phyloP scores from a whole-genome alignment of 2,888 invertebrate genomes.

The Monoplex corrugatus region DNA sequence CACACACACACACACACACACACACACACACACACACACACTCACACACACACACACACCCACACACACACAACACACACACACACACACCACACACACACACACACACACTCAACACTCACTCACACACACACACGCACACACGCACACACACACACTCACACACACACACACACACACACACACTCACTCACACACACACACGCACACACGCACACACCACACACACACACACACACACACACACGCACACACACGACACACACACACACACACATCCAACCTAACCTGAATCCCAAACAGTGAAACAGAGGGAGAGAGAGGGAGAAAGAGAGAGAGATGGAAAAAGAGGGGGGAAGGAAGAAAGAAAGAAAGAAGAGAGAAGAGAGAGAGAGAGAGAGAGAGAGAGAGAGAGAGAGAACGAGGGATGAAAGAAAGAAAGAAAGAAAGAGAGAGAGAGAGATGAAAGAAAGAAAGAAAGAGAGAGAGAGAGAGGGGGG shows the following conservation, averaged over 20 bases:
- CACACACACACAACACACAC: slow-evolving; percentile 1
- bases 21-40: neutral
- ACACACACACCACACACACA: neutral
- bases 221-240: neutral
- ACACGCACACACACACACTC: no score
- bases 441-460: neutral
- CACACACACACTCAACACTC: neutral
- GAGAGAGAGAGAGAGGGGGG: slow-evolving; percentile 2
- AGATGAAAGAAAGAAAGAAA: slow-evolving; percentile 9
- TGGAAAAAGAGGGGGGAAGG: no score
- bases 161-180: neutral
- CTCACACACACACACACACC: neutral
- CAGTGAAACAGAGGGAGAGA: no score
- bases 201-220: neutral
- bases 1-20: no score
- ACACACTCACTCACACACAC: neutral
- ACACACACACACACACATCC: no score
- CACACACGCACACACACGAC: neutral
- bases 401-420: no score
- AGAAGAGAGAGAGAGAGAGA: neutral
- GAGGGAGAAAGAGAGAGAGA: no score
- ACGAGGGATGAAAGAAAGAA: neutral
- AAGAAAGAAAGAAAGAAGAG: neutral
- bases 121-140: neutral
- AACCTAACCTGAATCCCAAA: no score